Evolutionary conservation across 2,113 vertebrate genomes (phyloP), one percentile per base, ranked within the genome.

Genomic region (Oncorhynchus mykiss): DNA sequence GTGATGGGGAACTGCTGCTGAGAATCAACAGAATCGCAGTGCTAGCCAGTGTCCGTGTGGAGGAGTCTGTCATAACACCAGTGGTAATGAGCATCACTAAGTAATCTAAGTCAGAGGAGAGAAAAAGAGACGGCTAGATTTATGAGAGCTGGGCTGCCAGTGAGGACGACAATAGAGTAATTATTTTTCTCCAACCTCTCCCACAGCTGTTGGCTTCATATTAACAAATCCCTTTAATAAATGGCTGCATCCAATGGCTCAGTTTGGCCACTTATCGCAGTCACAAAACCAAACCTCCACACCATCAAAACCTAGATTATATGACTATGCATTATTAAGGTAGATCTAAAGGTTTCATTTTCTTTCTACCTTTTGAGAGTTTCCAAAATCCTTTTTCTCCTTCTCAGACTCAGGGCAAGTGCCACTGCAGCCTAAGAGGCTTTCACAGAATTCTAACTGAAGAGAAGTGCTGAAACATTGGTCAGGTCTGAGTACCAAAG

Each of bases 51-150:
- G 76, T 81, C 66, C 70, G 71, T 76, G 76, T 75, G 78, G 66
- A 73, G 77, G 77, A 86, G 82, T 80, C 84, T 87, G 82, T 88
- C 87, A 90, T 86, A 88, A 86, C 80, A 88, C 71, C 83, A 39
- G 78, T 78, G 76, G 75, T 89, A 87, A 88, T 89, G 86, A 90
- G 76, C 82, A 88, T 84, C 77, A 79, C 72, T 76, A 78, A 70
- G 83, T 85, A 83, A 87, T 88, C 70, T 82, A 68, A 62, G 24
- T 64, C 60, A n/a, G 57, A 66, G 73, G n/a, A 78, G 54, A 74
- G 76, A 59, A 66, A 34, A 48, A 72, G 67, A 29, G 78, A 82
- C 76, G 72, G 49, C 29, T 54, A 39, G 67, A 85, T 85, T 77
- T 82, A 83, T 54, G 64, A 80, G 65, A 5, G 29, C 14, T 29